phyloP scores from a whole-genome alignment of 2,797 vertebrate genomes.

The Hirundo rustica region DNA sequence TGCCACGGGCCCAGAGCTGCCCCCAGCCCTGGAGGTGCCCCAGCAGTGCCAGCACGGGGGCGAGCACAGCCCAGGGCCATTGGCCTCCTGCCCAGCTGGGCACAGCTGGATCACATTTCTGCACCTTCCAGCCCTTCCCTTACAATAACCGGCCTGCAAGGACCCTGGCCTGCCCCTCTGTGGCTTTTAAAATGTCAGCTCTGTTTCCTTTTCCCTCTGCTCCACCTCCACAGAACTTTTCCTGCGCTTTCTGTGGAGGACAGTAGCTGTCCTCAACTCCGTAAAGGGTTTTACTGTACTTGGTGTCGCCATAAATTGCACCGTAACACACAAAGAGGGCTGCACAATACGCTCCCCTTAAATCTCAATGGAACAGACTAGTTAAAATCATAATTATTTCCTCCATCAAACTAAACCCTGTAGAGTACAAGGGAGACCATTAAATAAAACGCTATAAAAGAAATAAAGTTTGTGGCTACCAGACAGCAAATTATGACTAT shows the following conservation, averaged over 20 bases:
- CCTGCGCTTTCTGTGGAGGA: neutral
- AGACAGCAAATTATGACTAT: constrained; percentile 44
- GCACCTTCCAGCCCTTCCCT: neutral
- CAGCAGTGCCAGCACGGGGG: neutral
- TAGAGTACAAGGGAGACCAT: constrained; percentile 47
- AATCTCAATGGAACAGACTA: constrained; percentile 17
- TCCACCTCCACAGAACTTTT: neutral
- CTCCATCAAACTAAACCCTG: constrained; percentile 45
- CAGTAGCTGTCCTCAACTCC: constrained; percentile 37
- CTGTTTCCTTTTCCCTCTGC: constrained; percentile 2
- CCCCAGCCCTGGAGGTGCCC: neutral
- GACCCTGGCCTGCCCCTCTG: constrained; percentile 42
- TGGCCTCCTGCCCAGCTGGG: neutral
- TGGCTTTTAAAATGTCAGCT: constrained; percentile 27
- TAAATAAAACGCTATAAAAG: constrained; percentile 57
- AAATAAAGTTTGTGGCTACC: constrained; percentile 43
- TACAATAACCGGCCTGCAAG: constrained; percentile 17
- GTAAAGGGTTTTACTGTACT: constrained; percentile 29
- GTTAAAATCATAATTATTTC: constrained; percentile 62
- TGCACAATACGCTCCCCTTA: neutral
- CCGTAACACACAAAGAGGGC: neutral
- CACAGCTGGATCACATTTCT: neutral
- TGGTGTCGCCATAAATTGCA: neutral
- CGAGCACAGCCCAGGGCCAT: neutral
- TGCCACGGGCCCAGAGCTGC: neutral